Base-by-base conservation (phyloP, 2,797 vertebrate genomes). In the Danionella dracula region DNA sequence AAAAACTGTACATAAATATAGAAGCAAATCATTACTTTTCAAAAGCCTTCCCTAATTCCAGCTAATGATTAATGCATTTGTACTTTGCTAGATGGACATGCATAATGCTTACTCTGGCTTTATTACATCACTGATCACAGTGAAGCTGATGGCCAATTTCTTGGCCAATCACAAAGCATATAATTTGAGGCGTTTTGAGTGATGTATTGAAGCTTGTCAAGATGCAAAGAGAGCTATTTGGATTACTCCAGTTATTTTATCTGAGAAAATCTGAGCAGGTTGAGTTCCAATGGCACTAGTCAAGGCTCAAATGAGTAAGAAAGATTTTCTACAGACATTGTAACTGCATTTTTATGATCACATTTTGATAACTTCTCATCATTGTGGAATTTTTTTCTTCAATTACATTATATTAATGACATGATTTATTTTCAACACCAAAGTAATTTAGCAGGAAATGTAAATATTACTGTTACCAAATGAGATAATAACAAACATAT, bases 21-120 rank as follows among this genome's bases (percentile, higher is more conserved):
- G 58, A 74, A 65, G 41, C 60, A 41, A 65, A 76, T 76, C 63
- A 68, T 78, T 76, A 68, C 68, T 70, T 72, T 70, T 71, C 63
- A 45, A 75, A 73, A 69, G 68, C 66, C 57, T 69, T 40, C 38
- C 40, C 70, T 77, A 71, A 77, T 73, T 77, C 74, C 58, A 5
- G 8, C 32, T 41, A n/a, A 27, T 63, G 70, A 75, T 77, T 70
- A 73, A 79, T 79, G 76, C 70, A 34, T 31, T 66, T 40, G 15
- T 59, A 35, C 69, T 62, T 29, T 27, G 32, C 54, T 35, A 50
- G 38, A 55, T 35, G 45, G 38, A 41, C 31, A 20, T 34, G 31
- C 17, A n/a, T 49, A 29, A 11, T 37, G 23, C 19, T 34, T 12
- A 34, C 19, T 35, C 4, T 10, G 12, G 41, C 29, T 38, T 65